These are phyloP conservation scores for Heteronetta atricapilla DNA, from an alignment of 2,113 vertebrate genomes.

Conservation along the genomic window DNA sequence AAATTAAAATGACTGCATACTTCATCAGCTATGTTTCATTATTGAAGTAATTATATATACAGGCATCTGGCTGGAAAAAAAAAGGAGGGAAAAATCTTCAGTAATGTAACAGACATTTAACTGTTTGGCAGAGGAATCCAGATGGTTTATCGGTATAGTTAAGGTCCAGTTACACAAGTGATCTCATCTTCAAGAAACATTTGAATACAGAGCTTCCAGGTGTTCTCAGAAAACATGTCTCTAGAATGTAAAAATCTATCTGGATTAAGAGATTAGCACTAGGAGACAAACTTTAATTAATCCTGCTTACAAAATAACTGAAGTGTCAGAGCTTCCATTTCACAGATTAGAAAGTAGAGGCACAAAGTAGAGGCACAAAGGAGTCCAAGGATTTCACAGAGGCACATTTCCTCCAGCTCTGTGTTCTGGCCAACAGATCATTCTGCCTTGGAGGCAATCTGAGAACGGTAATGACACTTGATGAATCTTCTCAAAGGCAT, in stretches of 20 bases:
- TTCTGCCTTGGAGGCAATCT: not conserved
- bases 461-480: not conserved
- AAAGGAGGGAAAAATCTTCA: not conserved
- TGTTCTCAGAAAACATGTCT: not conserved
- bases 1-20: conserved; percentile 5
- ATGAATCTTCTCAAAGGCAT: not conserved
- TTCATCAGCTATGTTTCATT: not conserved
- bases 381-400: not conserved
- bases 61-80: not conserved
- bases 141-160: not conserved
- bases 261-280: not conserved
- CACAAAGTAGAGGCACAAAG: not conserved
- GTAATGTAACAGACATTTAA: not conserved
- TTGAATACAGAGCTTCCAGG: not conserved
- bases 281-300: not conserved
- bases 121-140: not conserved
- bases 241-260: not conserved
- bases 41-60: not conserved
- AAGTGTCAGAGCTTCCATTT: not conserved
- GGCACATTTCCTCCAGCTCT: not conserved
- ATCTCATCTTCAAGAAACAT: not conserved
- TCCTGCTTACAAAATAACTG: not conserved
- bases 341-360: not conserved
- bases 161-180: not conserved
- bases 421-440: not conserved